Percentiles rank a stretch among this genome's conserved stretches.
Evolutionary conservation across 1,140 invertebrate species (phyloP).

Genomic region (Hirudo medicinalis): DNA sequence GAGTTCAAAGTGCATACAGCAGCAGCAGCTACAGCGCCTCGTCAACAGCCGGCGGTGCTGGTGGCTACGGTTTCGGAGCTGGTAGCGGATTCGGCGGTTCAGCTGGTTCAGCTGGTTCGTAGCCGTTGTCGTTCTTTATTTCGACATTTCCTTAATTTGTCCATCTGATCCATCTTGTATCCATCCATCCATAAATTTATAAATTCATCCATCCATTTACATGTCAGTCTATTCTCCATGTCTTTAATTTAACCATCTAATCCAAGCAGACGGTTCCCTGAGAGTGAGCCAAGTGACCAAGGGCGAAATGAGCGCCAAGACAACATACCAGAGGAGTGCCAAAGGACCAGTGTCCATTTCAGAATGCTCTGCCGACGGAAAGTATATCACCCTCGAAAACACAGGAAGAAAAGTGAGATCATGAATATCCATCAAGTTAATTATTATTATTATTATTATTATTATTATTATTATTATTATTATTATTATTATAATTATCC

Average conservation of each 20-base stretch:
- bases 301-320: conserved; percentile 25
- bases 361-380: conserved; percentile 24
- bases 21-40: conserved; percentile 9
- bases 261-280: conserved; percentile 15
- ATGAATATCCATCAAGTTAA: background rate
- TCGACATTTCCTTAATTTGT: background rate
- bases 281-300: conserved; percentile 24
- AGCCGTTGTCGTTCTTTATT: background rate
- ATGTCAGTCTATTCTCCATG: no score
- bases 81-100: conserved; percentile 13
- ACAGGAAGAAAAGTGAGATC: conserved; percentile 23
- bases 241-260: no score
- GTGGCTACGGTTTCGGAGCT: conserved; percentile 15
- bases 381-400: conserved; percentile 22
- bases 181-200: no score
- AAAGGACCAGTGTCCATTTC: conserved; percentile 23
- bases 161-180: no score
- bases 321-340: conserved; percentile 24
- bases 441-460: no score
- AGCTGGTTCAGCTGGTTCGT: background rate
- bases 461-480: no score
- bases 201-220: no score
- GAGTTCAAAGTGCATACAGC: conserved; percentile 10
- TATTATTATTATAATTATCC: no score
- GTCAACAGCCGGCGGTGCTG: conserved; percentile 14